Percentiles rank a stretch among this genome's conserved stretches.
phyloP scores from a whole-genome alignment of 2,797 vertebrate species.

The Centropyge bicolor region DNA sequence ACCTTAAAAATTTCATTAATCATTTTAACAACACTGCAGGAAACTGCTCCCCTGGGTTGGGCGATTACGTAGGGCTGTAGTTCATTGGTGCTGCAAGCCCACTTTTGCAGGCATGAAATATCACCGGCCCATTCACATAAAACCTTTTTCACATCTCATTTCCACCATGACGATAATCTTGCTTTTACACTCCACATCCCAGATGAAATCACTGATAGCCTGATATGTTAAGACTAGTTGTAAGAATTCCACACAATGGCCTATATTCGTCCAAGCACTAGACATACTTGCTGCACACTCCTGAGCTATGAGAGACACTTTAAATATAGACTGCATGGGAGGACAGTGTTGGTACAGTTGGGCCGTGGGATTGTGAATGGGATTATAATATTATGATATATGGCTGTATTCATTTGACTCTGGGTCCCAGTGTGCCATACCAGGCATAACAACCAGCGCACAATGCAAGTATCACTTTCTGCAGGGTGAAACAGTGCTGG shows the following conservation, averaged over 20 bases:
- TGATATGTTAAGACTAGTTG: conserved; percentile 29
- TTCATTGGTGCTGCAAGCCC: conserved; percentile 27
- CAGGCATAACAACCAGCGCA: conserved; percentile 67
- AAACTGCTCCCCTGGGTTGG: conserved; percentile 55
- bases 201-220: conserved; percentile 15
- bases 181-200: conserved; percentile 1
- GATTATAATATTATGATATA: conserved; percentile 88
- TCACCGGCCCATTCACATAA: neutral
- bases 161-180: neutral
- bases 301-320: conserved; percentile 75
- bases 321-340: conserved; percentile 83
- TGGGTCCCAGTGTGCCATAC: conserved; percentile 70
- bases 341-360: conserved; percentile 87
- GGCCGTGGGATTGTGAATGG: conserved; percentile 83
- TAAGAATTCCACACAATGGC: conserved; percentile 57
- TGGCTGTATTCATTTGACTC: conserved; percentile 76
- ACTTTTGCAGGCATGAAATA: conserved; percentile 48
- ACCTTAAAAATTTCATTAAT: conserved; percentile 62
- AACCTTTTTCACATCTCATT: conserved; percentile 31
- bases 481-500: conserved; percentile 33
- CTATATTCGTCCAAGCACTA: conserved; percentile 65
- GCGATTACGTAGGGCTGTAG: conserved; percentile 40
- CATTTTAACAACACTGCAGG: conserved; percentile 61
- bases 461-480: conserved; percentile 66
- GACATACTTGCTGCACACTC: conserved; percentile 65